phyloP scores from a whole-genome alignment of 2,888 invertebrate genomes.

The Scaptodrosophila latifasciaeformis region DNA sequence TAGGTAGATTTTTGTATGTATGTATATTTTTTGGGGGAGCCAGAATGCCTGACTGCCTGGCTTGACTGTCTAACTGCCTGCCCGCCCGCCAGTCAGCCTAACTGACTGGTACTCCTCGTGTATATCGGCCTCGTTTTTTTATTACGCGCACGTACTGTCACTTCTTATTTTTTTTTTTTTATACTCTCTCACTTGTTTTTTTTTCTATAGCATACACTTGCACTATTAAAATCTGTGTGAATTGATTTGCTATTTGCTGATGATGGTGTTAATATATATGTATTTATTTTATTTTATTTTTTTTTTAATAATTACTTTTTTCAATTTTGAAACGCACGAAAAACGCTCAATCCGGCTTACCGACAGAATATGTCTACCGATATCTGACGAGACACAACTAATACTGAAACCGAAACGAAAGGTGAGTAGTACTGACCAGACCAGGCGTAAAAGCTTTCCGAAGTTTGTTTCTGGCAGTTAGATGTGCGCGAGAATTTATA shows the following conservation, averaged over 20 bases:
- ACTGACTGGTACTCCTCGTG: constrained; percentile 38
- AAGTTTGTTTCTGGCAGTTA: no score
- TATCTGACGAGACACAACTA: constrained; percentile 51
- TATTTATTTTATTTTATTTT: constrained; percentile 23
- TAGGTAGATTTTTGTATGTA: constrained; percentile 64
- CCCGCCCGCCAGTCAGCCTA: constrained; percentile 26
- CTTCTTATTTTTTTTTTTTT: constrained; percentile 24
- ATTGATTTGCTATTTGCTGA: not conserved
- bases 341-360: constrained; percentile 49
- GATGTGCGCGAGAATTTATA: no score
- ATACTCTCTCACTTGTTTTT: constrained; percentile 21
- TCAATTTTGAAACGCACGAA: constrained; percentile 59
- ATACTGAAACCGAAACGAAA: no score
- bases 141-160: constrained; percentile 60
- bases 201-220: constrained; percentile 60
- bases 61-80: not conserved
- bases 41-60: constrained; percentile 17
- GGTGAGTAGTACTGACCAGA: no score
- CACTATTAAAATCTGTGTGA: constrained; percentile 34
- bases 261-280: not conserved
- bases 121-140: constrained; percentile 64
- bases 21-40: constrained; percentile 44
- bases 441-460: no score
- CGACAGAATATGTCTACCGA: constrained; percentile 46
- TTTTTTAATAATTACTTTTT: constrained; percentile 52